Conservation (phyloP, 2,888 invertebrate species). For the Limnephilus lunatus region DNA sequence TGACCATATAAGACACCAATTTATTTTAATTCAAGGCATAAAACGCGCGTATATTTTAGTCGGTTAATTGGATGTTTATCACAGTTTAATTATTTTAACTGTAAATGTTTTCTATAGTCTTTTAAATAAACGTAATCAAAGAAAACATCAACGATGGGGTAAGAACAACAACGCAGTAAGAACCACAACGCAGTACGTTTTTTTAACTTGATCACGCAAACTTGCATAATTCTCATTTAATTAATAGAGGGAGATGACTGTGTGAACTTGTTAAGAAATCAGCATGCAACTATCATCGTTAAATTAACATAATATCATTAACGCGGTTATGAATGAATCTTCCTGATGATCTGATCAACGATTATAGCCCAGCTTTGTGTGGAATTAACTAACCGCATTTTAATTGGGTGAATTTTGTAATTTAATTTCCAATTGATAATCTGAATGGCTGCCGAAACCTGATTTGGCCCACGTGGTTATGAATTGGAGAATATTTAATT, state of each 20-base stretch:
- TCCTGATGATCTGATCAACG: not conserved
- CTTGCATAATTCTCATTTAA: not conserved
- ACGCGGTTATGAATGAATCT: not conserved
- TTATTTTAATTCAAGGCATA: too few relatives aligned
- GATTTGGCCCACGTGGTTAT: constrained; percentile 27
- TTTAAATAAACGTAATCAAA: not conserved
- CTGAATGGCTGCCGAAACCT: constrained; percentile 2
- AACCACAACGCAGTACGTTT: not conserved
- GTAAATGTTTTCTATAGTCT: not conserved
- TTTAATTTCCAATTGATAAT: constrained; percentile 32
- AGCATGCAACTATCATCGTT: not conserved
- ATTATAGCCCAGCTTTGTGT: not conserved
- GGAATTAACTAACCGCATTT: not conserved
- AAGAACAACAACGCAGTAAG: not conserved
- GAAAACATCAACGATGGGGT: not conserved
- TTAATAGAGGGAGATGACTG: not conserved
- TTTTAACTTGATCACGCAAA: not conserved
- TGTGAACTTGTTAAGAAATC: not conserved
- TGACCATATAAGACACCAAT: too few relatives aligned
- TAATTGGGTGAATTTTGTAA: not conserved
- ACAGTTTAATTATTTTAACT: not conserved
- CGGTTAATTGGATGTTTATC: not conserved
- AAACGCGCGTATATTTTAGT: too few relatives aligned
- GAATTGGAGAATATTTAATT: constrained; percentile 37
- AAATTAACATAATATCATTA: not conserved